Conservation (phyloP, 2,113 vertebrate genomes). For the Uria aalge region DNA sequence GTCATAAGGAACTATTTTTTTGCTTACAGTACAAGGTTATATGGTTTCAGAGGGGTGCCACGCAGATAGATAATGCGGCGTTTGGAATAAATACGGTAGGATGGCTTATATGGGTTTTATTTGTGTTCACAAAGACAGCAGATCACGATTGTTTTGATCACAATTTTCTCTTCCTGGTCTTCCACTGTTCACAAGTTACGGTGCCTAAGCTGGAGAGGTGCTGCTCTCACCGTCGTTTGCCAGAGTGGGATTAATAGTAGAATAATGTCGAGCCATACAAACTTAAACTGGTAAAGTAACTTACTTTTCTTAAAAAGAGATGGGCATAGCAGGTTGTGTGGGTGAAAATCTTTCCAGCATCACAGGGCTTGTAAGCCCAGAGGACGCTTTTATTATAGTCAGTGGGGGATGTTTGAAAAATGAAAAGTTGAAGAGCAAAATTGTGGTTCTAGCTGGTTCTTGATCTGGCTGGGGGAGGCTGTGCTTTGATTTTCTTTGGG, state of each 20-base stretch:
- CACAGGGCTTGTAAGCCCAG: not conserved
- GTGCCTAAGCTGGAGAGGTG: not conserved
- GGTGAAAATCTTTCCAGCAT: constrained; percentile 31
- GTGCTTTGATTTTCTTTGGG: constrained; percentile 29
- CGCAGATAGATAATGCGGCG: not conserved
- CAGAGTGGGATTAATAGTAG: not conserved
- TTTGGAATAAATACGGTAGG: not conserved
- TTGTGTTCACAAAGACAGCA: not conserved
- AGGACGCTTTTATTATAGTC: not conserved
- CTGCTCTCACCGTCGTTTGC: not conserved
- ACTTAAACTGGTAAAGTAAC: not conserved
- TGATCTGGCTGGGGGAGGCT: constrained; percentile 19
- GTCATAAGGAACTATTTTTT: not conserved
- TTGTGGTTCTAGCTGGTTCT: constrained; percentile 2
- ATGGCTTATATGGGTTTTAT: not conserved
- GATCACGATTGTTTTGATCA: not conserved
- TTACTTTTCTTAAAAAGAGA: not conserved
- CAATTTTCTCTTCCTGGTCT: not conserved
- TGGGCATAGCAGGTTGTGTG: not conserved
- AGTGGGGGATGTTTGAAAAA: constrained; percentile 17
- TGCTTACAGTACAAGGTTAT: not conserved
- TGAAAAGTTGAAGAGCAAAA: constrained; percentile 21
- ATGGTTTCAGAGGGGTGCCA: not conserved
- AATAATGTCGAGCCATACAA: not conserved
- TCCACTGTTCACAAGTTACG: not conserved